Base-by-base conservation (phyloP, 2,113 vertebrate genomes). In the Dolichotis patagonum region DNA sequence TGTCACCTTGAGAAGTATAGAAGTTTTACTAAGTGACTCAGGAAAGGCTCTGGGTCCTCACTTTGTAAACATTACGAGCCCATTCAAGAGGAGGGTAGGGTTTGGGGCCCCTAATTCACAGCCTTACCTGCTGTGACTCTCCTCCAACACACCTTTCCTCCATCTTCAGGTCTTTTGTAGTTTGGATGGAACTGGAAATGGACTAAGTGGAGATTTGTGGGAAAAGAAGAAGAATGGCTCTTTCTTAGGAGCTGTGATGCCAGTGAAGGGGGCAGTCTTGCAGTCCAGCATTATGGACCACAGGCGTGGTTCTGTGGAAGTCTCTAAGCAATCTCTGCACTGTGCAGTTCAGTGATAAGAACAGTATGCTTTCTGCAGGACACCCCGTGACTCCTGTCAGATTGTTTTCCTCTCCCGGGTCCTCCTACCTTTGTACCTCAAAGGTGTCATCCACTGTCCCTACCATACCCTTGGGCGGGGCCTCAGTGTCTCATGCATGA, bases 301-400 rank as follows among this genome's bases (percentile, higher is more conserved):
- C 3, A 20, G 0, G 5, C 24, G 4, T 71, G 26, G 24, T 71
- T 62, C 54, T 24, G 38, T 60, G 41, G 60, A 58, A 62, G 41
- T 7, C 7, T 24, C 19, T 4, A 3, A 11, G 0, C 46, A 4
- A 13, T 22, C 24, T 71, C 22, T 32, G 8, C 19, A 11, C 17
- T 11, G 4, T 14, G 5, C n/a, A 43, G 54, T 16, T 73, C 54
- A 10, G 54, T n/a, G 3, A 16, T 22, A 30, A 41, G 46, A 35
- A 52, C 54, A 30, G 38, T 19, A 17, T 10, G 16, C 12, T 32
- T n/a, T 28, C 46, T 30, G 22, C 1, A 28, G 6, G 38, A 67
- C 38, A n/a, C 7, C n/a, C 16, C 26, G 9, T 28, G 26, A 52
- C 26, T 78, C 14, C 35, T 41, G 65, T n/a, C 46, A 46, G 65